Conservation (phyloP, 2,888 invertebrate genomes). For the Agonopterix arenella region DNA sequence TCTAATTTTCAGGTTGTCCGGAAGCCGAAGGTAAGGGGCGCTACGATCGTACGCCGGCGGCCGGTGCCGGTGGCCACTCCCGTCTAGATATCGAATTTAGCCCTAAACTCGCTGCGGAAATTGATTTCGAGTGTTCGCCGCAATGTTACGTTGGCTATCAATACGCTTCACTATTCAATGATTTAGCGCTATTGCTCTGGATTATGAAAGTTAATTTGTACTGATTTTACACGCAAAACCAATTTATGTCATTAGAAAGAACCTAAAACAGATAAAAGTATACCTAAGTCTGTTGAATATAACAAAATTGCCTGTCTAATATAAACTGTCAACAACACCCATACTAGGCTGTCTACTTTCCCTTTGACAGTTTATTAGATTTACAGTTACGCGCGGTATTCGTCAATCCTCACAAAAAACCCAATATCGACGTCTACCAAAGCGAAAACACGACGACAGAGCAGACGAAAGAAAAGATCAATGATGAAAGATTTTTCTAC, state of each 20-base stretch:
- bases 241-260: no score
- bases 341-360: background rate
- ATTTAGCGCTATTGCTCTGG: constrained; percentile 31
- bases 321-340: background rate
- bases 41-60: constrained; percentile 19
- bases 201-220: no score
- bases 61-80: constrained; percentile 9
- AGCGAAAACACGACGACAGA: constrained; percentile 49
- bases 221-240: no score
- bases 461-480: constrained; percentile 59
- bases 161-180: constrained; percentile 37
- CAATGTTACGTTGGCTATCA: constrained; percentile 48
- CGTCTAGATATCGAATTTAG: constrained; percentile 44
- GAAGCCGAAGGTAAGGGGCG: constrained; percentile 39
- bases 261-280: no score
- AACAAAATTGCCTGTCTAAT: background rate
- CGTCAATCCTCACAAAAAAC: constrained; percentile 40
- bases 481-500: constrained; percentile 20
- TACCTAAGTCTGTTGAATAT: background rate
- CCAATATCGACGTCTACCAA: constrained; percentile 50
- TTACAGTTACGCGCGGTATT: constrained; percentile 34
- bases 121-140: constrained; percentile 55
- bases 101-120: constrained; percentile 53
- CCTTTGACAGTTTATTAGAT: constrained; percentile 22
- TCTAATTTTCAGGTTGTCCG: constrained; percentile 62